These are phyloP conservation scores for Junonia oenone DNA, from an alignment of 2,888 invertebrate species.

Conservation along the genomic window DNA sequence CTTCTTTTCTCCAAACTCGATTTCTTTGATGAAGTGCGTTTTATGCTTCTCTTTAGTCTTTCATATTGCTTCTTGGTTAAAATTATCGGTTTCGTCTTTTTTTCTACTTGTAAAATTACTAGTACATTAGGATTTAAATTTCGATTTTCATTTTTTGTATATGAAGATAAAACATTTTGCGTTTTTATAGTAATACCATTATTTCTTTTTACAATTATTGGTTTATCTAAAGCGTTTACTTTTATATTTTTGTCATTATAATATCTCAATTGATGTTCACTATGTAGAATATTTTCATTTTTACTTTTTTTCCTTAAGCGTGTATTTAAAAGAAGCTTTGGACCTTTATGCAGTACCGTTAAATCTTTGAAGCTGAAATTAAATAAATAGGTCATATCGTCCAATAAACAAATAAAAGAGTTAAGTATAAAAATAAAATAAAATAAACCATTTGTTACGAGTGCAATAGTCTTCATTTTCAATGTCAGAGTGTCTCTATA, in stretches of 20 bases:
- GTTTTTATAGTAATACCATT: neutral
- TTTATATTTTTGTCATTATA: neutral
- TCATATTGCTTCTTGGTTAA: constrained; percentile 55
- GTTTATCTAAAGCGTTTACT: too few relatives aligned
- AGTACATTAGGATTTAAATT: constrained; percentile 48
- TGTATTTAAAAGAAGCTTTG: constrained; percentile 9
- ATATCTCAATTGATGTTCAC: neutral
- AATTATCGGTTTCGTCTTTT: constrained; percentile 43
- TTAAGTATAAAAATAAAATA: constrained; percentile 16
- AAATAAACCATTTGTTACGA: constrained; percentile 18
- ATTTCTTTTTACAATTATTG: too few relatives aligned
- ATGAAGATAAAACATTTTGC: neutral
- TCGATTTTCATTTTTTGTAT: constrained; percentile 19
- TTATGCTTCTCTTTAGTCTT: constrained; percentile 54
- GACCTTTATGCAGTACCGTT: constrained; percentile 13
- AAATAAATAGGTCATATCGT: neutral
- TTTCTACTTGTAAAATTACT: constrained; percentile 48
- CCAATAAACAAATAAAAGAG: neutral
- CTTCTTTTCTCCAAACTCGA: constrained; percentile 25
- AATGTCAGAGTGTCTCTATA: neutral
- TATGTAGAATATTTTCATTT: neutral
- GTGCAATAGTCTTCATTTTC: constrained; percentile 1
- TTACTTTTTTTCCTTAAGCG: neutral
- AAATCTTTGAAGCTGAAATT: constrained; percentile 15
- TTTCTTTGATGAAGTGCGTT: constrained; percentile 34